Percentiles rank a stretch among this genome's conserved stretches.
Evolutionary conservation across 2,888 invertebrate species (phyloP).

Genomic region (Caenorhabditis plicata): DNA sequence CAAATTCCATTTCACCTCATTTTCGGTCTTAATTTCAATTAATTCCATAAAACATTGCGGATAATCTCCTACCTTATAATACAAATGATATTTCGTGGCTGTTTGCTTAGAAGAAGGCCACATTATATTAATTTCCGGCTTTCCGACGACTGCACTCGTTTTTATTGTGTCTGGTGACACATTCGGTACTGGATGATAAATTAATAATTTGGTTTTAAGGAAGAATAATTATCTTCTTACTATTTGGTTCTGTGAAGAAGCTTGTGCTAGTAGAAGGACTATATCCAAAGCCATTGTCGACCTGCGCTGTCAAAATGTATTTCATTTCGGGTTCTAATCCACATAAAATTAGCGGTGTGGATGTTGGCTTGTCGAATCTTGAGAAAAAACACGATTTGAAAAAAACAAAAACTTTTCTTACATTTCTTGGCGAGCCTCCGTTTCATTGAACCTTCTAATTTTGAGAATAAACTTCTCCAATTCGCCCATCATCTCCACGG

Average conservation of each 20-base stretch:
- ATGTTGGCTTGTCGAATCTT: constrained; percentile 29
- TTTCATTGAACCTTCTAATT: constrained; percentile 12
- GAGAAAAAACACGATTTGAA: background rate
- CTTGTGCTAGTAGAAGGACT: constrained; percentile 46
- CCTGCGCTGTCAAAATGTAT: constrained; percentile 50
- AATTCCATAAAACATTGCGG: background rate
- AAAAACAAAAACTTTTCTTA: background rate
- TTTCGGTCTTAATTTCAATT: constrained; percentile 14
- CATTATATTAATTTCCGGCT: constrained; percentile 30
- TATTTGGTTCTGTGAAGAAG: constrained; percentile 51
- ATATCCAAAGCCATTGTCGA: constrained; percentile 57
- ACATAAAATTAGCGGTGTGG: constrained; percentile 39
- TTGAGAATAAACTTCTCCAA: constrained; percentile 21
- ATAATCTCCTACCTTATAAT: constrained; percentile 23
- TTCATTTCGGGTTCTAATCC: constrained; percentile 42
- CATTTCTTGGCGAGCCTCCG: constrained; percentile 1
- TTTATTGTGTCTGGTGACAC: constrained; percentile 50
- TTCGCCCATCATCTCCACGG: constrained; percentile 40
- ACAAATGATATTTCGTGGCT: constrained; percentile 36
- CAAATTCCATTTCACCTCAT: constrained; percentile 36
- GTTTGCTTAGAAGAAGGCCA: constrained; percentile 25
- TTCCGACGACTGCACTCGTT: constrained; percentile 34
- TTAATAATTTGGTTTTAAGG: background rate
- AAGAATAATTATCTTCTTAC: too few species aligned
- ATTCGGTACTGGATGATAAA: constrained; percentile 46